A percentile compares a stretch with the other conserved stretches of the same genome.
These are phyloP conservation scores for Coecobrya sp. DNA, from an alignment of 2,888 invertebrate species.

Conservation along the genomic window DNA sequence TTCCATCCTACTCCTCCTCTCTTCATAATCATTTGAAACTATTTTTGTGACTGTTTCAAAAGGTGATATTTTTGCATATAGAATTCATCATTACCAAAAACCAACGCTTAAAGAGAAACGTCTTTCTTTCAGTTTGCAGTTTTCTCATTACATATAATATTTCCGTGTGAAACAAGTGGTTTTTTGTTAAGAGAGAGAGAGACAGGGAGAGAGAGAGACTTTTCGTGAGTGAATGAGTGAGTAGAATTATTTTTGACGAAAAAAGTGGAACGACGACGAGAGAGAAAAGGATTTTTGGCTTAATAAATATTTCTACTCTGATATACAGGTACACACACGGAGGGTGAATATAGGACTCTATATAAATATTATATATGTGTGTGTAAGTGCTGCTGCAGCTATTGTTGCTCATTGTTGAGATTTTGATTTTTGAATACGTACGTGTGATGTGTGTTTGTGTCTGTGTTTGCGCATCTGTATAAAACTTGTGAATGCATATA, in stretches of 20 bases:
- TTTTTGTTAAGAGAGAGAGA: not conserved
- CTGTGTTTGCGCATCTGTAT: not conserved
- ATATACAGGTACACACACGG: slow-evolving; percentile 8
- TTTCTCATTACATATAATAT: not conserved
- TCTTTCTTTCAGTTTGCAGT: too few species aligned
- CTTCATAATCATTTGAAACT: not conserved
- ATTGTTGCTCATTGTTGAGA: slow-evolving; percentile 52
- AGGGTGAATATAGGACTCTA: not conserved
- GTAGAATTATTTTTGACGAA: slow-evolving; percentile 58
- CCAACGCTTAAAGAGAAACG: too few species aligned
- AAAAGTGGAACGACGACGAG: slow-evolving; percentile 67
- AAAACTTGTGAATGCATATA: not conserved
- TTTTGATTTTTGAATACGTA: slow-evolving; percentile 17
- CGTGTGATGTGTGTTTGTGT: not conserved
- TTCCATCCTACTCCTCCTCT: not conserved
- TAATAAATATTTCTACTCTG: slow-evolving; percentile 3
- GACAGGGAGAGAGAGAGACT: not conserved
- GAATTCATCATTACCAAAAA: too few species aligned
- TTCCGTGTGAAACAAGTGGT: not conserved
- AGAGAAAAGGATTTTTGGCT: slow-evolving; percentile 56
- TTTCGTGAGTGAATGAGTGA: not conserved
- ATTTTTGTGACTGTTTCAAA: not conserved
- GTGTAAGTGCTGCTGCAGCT: not conserved
- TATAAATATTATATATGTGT: not conserved
- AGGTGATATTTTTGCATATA: too few species aligned